Percentiles rank a stretch among this genome's conserved stretches.
Conservation (phyloP, 1,140 invertebrate species). For the Orussus abietinus region DNA sequence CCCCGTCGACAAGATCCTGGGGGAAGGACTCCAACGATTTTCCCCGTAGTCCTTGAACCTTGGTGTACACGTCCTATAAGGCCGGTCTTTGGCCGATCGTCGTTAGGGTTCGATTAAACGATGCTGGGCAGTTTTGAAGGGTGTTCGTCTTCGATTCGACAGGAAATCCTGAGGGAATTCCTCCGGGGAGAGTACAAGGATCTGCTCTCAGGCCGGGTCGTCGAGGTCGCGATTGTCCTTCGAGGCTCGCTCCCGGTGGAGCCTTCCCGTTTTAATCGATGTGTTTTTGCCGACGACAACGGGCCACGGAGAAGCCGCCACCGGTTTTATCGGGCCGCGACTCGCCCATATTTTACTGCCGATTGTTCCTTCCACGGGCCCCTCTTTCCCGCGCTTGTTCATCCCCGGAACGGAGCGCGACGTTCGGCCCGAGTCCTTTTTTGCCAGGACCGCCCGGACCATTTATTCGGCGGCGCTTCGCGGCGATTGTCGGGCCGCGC, state of each 20-base stretch:
- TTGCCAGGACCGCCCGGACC: too few species aligned
- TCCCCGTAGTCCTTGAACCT: too few species aligned
- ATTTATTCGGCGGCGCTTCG: conserved; percentile 10
- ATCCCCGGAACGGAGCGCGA: not conserved
- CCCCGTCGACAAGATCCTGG: too few species aligned
- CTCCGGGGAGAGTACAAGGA: conserved; percentile 38
- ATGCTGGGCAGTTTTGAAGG: too few species aligned
- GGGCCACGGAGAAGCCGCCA: conserved; percentile 36
- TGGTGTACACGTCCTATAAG: too few species aligned
- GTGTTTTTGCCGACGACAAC: conserved; percentile 39
- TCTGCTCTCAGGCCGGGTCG: conserved; percentile 47
- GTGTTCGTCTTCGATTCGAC: too few species aligned
- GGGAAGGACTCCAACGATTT: too few species aligned
- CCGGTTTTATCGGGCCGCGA: conserved; percentile 41
- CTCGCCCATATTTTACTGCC: conserved; percentile 36
- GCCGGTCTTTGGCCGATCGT: too few species aligned
- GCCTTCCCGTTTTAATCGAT: conserved; percentile 44
- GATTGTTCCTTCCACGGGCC: conserved; percentile 31
- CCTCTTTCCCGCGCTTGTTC: not conserved
- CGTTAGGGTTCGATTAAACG: too few species aligned
- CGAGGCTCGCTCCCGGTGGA: conserved; percentile 28
- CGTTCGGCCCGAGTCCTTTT: too few species aligned
- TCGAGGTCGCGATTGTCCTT: conserved; percentile 44
- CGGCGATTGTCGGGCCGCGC: not conserved
- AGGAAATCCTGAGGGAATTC: not conserved